These are phyloP conservation scores for Recurvirostra avosetta DNA, from an alignment of 2,113 vertebrate genomes.

Conservation along the genomic window DNA sequence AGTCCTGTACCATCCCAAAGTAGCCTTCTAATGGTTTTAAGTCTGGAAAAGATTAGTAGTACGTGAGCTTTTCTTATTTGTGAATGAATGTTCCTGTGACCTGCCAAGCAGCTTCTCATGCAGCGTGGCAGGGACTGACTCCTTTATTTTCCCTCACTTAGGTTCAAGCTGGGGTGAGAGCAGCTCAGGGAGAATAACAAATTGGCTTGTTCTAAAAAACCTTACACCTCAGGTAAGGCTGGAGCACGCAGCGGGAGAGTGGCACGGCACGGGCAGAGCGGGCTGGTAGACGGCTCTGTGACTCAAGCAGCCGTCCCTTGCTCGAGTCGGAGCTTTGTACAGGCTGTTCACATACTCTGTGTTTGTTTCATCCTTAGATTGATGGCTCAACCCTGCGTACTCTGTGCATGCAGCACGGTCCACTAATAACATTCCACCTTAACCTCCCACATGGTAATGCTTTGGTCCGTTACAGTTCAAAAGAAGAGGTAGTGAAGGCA, in stretches of 20 bases:
- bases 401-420: slow-evolving; percentile 99
- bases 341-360: neutral
- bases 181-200: slow-evolving; percentile 98
- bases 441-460: slow-evolving; percentile 98
- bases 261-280: fast-evolving
- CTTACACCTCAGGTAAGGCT: slow-evolving; percentile 96
- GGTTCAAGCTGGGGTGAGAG: slow-evolving; percentile 96
- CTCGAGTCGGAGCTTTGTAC: fast-evolving
- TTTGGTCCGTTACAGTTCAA: slow-evolving; percentile 98
- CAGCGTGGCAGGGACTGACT: neutral
- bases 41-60: neutral
- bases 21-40: neutral
- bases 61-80: fast-evolving
- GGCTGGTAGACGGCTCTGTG: neutral
- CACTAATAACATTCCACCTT: slow-evolving; percentile 99
- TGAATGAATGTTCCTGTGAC: neutral
- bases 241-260: fast-evolving
- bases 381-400: slow-evolving; percentile 98
- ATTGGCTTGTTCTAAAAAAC: slow-evolving; percentile 99
- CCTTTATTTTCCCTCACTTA: slow-evolving; percentile 5
- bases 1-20: neutral
- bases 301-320: neutral
- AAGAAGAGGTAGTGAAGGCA: slow-evolving; percentile 98
- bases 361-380: slow-evolving; percentile 71
- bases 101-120: fast-evolving